Evolutionary conservation across 2,113 vertebrate species (phyloP).

Genomic region (Podarcis muralis): DNA sequence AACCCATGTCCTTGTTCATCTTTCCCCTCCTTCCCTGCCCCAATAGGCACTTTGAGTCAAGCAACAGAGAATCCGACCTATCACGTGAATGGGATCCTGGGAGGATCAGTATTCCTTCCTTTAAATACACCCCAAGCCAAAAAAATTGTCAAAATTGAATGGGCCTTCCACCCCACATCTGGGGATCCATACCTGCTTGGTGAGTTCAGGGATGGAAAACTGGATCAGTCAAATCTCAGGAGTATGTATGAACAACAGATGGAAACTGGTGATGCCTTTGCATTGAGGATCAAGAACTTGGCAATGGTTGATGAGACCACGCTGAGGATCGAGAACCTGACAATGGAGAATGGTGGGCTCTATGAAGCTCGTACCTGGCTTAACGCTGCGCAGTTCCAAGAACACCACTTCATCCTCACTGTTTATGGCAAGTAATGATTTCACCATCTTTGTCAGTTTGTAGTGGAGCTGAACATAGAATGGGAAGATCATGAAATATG

Average conservation of each 20-base stretch:
- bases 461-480: background rate
- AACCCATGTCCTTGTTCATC: no score
- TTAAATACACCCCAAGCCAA: background rate
- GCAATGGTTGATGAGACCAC: no score
- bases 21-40: no score
- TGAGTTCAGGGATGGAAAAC: background rate
- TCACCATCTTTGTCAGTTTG: background rate
- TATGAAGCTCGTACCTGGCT: background rate
- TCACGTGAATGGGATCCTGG: background rate
- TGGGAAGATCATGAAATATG: background rate
- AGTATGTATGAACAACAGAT: background rate
- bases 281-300: background rate
- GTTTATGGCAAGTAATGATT: background rate
- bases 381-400: background rate
- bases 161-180: background rate
- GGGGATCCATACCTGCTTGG: rapidly evolving
- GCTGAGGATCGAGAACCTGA: background rate
- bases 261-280: background rate
- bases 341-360: background rate
- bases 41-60: background rate
- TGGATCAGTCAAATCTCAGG: background rate
- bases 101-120: background rate
- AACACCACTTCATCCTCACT: background rate
- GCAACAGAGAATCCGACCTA: background rate
- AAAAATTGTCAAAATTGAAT: background rate